phyloP scores from a whole-genome alignment of 2,888 invertebrate species.

The Chelonus formosanus region DNA sequence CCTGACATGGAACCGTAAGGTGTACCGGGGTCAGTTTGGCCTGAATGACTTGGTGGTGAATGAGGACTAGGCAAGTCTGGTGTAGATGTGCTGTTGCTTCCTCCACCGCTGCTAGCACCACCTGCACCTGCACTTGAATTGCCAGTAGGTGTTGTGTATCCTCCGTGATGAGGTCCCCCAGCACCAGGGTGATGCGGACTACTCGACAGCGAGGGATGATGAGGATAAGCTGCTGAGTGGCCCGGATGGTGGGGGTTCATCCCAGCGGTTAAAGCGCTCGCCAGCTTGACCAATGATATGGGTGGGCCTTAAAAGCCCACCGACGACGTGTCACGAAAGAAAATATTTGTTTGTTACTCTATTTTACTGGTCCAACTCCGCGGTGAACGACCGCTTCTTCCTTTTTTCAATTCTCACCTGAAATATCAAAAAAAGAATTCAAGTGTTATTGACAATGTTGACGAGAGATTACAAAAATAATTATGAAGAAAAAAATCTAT shows the following conservation, averaged over 20 bases:
- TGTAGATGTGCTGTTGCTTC: constrained; percentile 58
- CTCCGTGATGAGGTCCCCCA: constrained; percentile 58
- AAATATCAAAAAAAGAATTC: constrained; percentile 42
- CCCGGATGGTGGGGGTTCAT: constrained; percentile 88
- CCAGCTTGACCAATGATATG: constrained; percentile 81
- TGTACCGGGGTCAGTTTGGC: constrained; percentile 51
- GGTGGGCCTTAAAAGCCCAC: constrained; percentile 61
- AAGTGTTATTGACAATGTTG: too few species aligned
- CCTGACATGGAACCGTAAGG: constrained; percentile 49
- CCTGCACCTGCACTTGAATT: constrained; percentile 51
- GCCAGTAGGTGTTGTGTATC: constrained; percentile 58
- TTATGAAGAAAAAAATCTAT: too few species aligned
- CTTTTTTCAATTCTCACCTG: constrained; percentile 50
- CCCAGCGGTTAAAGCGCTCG: constrained; percentile 82
- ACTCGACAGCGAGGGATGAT: constrained; percentile 66
- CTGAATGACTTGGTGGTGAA: constrained; percentile 58
- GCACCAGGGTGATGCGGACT: constrained; percentile 64
- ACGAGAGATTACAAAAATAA: too few species aligned
- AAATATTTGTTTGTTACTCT: constrained; percentile 32
- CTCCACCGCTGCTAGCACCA: constrained; percentile 54
- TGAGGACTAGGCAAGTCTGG: constrained; percentile 64
- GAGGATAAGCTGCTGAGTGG: constrained; percentile 66
- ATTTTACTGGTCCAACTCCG: constrained; percentile 28
- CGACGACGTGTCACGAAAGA: constrained; percentile 55
- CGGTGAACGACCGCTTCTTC: constrained; percentile 49